phyloP scores from a whole-genome alignment of 2,888 invertebrate species.

The Ornithoptera priamus region DNA sequence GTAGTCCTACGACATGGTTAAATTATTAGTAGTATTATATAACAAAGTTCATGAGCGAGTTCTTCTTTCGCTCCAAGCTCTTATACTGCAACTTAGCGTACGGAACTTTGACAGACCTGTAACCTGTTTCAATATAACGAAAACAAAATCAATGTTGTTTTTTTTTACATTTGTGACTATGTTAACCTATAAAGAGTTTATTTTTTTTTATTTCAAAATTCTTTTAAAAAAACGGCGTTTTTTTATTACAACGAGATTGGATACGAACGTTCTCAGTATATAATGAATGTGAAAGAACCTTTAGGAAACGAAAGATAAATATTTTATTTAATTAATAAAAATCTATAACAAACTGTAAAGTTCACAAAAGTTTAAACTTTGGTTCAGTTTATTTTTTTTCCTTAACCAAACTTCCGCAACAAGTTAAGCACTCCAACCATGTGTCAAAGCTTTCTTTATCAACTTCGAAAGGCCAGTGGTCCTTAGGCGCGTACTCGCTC shows the following conservation, averaged over 20 bases:
- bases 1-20: not conserved
- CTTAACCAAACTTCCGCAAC: conserved; percentile 39
- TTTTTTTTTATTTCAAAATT: too few species aligned
- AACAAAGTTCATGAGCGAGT: not conserved
- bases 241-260: too few species aligned
- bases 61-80: conserved; percentile 23
- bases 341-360: not conserved
- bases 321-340: not conserved
- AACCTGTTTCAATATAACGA: conserved; percentile 65
- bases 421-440: conserved; percentile 41
- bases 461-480: conserved; percentile 48
- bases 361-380: not conserved
- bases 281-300: not conserved
- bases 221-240: too few species aligned
- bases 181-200: not conserved
- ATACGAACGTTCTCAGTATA: not conserved
- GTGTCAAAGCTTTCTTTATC: conserved; percentile 35
- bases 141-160: conserved; percentile 55
- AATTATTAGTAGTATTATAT: not conserved
- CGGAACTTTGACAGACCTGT: conserved; percentile 55
- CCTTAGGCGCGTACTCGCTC: conserved; percentile 45
- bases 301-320: not conserved
- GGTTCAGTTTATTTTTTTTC: conserved; percentile 3
- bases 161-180: conserved; percentile 22
- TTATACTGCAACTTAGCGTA: conserved; percentile 44